Evolutionary conservation across 2,888 invertebrate genomes (phyloP), one percentile per base, ranked within the genome.

Genomic region (Scaptomyza reducta): DNA sequence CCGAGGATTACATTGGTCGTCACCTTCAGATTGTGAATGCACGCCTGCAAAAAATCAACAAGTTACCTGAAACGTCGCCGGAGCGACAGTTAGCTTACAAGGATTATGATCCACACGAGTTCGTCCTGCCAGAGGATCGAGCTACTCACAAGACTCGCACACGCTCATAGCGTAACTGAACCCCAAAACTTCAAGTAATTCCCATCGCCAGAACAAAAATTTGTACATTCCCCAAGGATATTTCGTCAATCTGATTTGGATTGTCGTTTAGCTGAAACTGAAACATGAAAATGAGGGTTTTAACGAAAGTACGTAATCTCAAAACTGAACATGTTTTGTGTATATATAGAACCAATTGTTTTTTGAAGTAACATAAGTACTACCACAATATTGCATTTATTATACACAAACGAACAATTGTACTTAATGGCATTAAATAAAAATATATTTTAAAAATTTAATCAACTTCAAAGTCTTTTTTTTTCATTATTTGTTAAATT

Each of bases 1-100:
- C 94, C 65, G 98, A 98, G 91, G 96, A 97, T 82, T 99, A 99
- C 93, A 97, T 99, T 42, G 93, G 95, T 58, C 94, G 96, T 14
- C 99, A 99, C 90, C 94, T 99, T 41, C 95, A 95, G 75, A 98
- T 98, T 55, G 98, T 99, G 68, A 70, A 90, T 40, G 69, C 89
- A 74, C 77, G 90, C 64, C 68, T 91, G 84, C 76, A 89, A 74
- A 85, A 89, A 83, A 83, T 91, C 50, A 77, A 85, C 74, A 89
- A 90, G 79, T 77, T 89, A 82, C 89, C 91, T 77, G 90, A 91
- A 60, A 71, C 85, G 66, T 79, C 89, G 62, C 72, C 77, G 45
- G 91, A 92, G 70, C 91, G 91, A 63, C 85, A 87, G 59, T 70
- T 89, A 40, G 92, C 91, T 49, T 90, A 90, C 66, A 87, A 90